Evolutionary conservation across 2,113 vertebrate genomes (phyloP).

Genomic region (Nannospalax galili): DNA sequence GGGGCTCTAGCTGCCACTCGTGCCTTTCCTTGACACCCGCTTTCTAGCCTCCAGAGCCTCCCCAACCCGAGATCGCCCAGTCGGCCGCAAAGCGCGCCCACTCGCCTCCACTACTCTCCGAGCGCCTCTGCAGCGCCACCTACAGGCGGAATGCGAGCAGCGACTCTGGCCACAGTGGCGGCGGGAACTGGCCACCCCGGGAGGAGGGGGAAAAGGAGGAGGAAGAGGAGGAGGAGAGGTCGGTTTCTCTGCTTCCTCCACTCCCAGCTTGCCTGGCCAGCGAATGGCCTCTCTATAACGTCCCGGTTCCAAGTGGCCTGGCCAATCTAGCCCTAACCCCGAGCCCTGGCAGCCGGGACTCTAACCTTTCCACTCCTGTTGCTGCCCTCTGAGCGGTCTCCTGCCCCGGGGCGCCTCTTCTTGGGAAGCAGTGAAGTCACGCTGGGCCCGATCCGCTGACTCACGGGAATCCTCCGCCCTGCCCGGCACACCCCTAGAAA

Average conservation of each 20-base stretch:
- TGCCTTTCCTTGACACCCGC: neutral
- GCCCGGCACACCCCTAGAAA: constrained; percentile 53
- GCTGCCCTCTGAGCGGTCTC: constrained; percentile 46
- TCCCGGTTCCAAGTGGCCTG: neutral
- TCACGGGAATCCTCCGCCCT: constrained; percentile 64
- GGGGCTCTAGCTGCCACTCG: neutral
- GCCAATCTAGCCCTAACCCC: neutral
- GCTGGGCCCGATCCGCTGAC: constrained; percentile 65
- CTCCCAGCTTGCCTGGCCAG: too few species aligned
- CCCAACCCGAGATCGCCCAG: neutral
- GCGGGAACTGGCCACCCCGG: neutral
- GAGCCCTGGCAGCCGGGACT: neutral
- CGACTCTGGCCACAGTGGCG: neutral
- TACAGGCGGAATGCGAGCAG: constrained; percentile 9
- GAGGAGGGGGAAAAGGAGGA: neutral
- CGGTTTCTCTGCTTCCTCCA: neutral
- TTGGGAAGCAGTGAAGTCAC: constrained; percentile 72
- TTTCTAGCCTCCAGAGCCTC: neutral
- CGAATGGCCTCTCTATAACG: neutral
- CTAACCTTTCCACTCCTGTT: constrained; percentile 33
- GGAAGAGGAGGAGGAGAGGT: neutral
- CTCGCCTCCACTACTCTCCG: neutral
- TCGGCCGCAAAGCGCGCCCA: neutral
- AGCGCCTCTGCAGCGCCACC: constrained; percentile 68
- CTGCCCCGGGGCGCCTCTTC: constrained; percentile 62